Conservation (phyloP, 2,888 invertebrate species). For the Dendrolimus houi region DNA sequence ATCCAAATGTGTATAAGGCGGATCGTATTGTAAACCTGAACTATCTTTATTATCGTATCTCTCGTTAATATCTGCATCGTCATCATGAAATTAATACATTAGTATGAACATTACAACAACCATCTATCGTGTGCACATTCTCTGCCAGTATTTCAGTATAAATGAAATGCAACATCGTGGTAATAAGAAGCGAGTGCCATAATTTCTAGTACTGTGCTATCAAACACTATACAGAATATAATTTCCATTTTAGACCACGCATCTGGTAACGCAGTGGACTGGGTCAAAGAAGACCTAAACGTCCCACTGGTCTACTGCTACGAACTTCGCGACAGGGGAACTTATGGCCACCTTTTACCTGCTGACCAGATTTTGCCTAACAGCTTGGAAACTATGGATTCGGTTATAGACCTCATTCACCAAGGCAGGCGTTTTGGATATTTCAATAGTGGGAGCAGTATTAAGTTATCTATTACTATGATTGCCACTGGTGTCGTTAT, state of each 20-base stretch:
- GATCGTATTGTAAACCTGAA: too few species aligned
- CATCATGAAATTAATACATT: too few species aligned
- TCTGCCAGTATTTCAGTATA: too few species aligned
- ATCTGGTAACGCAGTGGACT: constrained; percentile 72
- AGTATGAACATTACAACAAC: too few species aligned
- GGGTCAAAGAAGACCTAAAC: constrained; percentile 43
- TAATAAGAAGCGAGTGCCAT: too few species aligned
- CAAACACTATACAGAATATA: too few species aligned
- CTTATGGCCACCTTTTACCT: constrained; percentile 78
- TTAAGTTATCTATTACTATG: constrained; percentile 1
- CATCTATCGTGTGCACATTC: too few species aligned
- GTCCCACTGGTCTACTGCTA: constrained; percentile 49
- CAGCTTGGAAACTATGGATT: constrained; percentile 69
- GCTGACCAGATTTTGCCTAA: constrained; percentile 73
- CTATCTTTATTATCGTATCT: too few species aligned
- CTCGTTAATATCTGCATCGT: too few species aligned
- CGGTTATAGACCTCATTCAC: constrained; percentile 51
- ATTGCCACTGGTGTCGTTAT: background rate
- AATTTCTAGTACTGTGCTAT: too few species aligned
- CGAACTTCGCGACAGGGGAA: constrained; percentile 75
- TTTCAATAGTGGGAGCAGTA: constrained; percentile 61
- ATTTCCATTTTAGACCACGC: constrained; percentile 69
- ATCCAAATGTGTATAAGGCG: too few species aligned
- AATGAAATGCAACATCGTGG: too few species aligned
- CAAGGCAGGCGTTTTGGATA: constrained; percentile 36